Conservation (phyloP, 2,888 invertebrate species). For the Pyrrhia umbra region DNA sequence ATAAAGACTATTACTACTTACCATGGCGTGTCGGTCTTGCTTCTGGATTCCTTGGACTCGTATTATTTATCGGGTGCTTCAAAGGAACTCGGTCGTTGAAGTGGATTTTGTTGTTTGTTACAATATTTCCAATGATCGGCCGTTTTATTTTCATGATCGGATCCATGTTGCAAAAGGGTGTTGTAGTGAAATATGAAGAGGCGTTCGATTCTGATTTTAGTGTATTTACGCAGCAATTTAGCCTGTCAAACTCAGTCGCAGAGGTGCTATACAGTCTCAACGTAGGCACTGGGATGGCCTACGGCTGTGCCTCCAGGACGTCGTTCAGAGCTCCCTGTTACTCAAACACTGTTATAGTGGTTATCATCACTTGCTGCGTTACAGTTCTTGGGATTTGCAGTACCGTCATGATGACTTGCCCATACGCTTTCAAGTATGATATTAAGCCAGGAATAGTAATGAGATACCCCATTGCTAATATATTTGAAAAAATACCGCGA, state of each 20-base stretch:
- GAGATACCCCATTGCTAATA: constrained; percentile 64
- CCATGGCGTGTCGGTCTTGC: constrained; percentile 80
- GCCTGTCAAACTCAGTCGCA: constrained; percentile 65
- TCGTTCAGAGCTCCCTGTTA: constrained; percentile 81
- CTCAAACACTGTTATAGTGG: constrained; percentile 74
- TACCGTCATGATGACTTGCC: constrained; percentile 78
- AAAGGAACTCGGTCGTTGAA: constrained; percentile 70
- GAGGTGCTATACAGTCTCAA: constrained; percentile 72
- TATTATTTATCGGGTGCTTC: constrained; percentile 75
- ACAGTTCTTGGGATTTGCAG: constrained; percentile 68
- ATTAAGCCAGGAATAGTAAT: constrained; percentile 62
- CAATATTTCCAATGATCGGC: constrained; percentile 69
- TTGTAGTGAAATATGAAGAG: constrained; percentile 73
- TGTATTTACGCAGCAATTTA: constrained; percentile 64
- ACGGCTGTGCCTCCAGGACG: constrained; percentile 72
- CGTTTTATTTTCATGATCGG: constrained; percentile 75
- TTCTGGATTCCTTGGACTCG: constrained; percentile 69
- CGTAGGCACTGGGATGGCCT: constrained; percentile 76
- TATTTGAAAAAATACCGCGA: constrained; percentile 78
- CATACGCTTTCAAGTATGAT: constrained; percentile 73
- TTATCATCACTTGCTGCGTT: constrained; percentile 65
- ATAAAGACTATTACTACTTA: constrained; percentile 58
- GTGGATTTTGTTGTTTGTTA: constrained; percentile 66
- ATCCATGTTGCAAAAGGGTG: constrained; percentile 82
- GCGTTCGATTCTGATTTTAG: constrained; percentile 76